Evolutionary conservation across 1,140 invertebrate genomes (phyloP).

Genomic region (Drosophila kikkawai): DNA sequence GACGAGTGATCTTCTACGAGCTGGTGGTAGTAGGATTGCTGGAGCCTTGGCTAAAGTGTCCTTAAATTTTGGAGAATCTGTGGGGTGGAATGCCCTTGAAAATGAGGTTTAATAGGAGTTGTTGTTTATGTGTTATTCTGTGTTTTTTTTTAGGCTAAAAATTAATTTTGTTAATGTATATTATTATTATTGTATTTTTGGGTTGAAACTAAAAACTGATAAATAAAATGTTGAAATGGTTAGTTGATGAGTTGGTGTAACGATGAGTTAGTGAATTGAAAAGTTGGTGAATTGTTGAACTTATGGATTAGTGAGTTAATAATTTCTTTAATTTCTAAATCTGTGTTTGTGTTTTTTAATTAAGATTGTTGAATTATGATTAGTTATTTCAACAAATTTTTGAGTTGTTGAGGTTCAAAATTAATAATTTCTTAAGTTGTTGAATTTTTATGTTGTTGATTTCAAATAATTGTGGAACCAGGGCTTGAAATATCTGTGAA

Average conservation of each 20-base stretch:
- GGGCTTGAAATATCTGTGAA: too few relatives aligned
- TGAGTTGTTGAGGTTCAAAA: background rate
- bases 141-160: background rate
- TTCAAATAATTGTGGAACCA: too few relatives aligned
- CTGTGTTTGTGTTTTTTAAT: background rate
- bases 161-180: background rate
- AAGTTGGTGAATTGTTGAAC: background rate
- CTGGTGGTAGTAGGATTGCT: constrained; percentile 53
- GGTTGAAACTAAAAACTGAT: background rate
- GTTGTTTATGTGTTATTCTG: background rate
- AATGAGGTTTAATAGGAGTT: background rate
- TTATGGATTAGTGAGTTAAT: background rate
- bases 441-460: background rate
- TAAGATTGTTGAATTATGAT: background rate
- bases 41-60: constrained; percentile 63
- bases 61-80: background rate
- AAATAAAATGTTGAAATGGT: background rate
- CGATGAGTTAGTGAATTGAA: background rate
- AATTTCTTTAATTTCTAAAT: background rate
- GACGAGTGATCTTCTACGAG: constrained; percentile 57
- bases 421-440: background rate
- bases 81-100: background rate
- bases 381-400: too few relatives aligned
- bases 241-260: background rate
- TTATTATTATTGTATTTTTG: background rate